phyloP scores from a whole-genome alignment of 2,797 vertebrate genomes.

The Anas bernieri region DNA sequence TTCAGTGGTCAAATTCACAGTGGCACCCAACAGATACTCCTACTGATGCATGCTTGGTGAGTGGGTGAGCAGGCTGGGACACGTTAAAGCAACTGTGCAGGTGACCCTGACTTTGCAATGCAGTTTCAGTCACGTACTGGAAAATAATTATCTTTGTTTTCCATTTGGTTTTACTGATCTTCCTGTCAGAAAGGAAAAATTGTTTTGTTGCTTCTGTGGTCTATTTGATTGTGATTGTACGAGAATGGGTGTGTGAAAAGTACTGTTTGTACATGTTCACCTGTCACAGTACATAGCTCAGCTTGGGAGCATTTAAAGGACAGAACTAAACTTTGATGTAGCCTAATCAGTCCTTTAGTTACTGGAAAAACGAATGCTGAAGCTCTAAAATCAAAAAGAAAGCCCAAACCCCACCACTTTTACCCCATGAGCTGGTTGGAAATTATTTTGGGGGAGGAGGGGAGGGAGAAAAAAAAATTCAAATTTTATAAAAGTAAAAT shows the following conservation, averaged over 20 bases:
- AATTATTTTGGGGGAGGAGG: too few relatives aligned
- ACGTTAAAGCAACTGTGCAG: not conserved
- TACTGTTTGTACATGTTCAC: not conserved
- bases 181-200: not conserved
- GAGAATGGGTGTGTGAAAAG: not conserved
- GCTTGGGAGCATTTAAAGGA: not conserved
- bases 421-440: not conserved
- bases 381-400: not conserved
- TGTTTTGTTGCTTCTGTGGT: not conserved
- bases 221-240: not conserved
- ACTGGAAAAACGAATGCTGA: not conserved
- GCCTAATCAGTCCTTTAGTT: not conserved
- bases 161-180: not conserved
- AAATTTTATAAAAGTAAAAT: not conserved
- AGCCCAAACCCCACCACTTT: not conserved
- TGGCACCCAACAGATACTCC: not conserved
- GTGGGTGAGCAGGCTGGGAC: rapidly evolving
- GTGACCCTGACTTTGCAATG: not conserved
- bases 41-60: not conserved
- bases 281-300: not conserved
- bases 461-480: not conserved
- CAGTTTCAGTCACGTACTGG: not conserved
- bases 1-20: not conserved
- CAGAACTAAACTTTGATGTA: not conserved
- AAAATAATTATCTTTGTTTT: not conserved